These are phyloP conservation scores for Orthosia cruda DNA, from an alignment of 2,888 invertebrate species.

Conservation along the genomic window DNA sequence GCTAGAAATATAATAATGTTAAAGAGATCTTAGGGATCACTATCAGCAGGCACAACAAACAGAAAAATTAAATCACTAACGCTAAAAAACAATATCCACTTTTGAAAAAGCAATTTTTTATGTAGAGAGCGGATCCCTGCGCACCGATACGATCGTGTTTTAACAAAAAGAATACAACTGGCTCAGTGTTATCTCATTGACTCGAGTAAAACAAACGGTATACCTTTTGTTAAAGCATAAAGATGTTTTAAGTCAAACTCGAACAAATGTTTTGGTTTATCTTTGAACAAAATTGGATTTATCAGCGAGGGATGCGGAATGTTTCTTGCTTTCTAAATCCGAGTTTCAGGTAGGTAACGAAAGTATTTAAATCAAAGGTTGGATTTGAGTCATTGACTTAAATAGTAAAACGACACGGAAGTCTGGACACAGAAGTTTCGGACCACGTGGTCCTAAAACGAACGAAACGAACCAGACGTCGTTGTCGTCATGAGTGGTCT, in stretches of 20 bases:
- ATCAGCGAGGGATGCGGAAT: slow-evolving; percentile 1
- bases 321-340: slow-evolving; percentile 25
- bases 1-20: no score
- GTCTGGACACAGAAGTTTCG: no score
- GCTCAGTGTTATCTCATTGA: slow-evolving; percentile 10
- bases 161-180: not conserved
- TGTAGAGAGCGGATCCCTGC: not conserved
- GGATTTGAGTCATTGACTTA: not conserved
- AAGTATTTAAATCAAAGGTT: slow-evolving; percentile 1
- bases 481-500: no score
- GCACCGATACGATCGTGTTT: not conserved
- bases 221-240: slow-evolving; percentile 8
- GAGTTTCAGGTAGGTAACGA: slow-evolving; percentile 5
- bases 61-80: no score
- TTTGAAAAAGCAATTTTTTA: no score
- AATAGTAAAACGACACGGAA: no score
- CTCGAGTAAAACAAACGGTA: slow-evolving; percentile 17
- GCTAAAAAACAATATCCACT: no score
- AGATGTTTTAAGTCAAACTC: slow-evolving; percentile 30
- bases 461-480: no score
- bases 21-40: no score
- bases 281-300: slow-evolving; percentile 17
- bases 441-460: no score
- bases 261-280: slow-evolving; percentile 26
- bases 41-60: no score